These are phyloP conservation scores for Halcyon senegalensis DNA, from an alignment of 2,113 vertebrate species.

Conservation along the genomic window DNA sequence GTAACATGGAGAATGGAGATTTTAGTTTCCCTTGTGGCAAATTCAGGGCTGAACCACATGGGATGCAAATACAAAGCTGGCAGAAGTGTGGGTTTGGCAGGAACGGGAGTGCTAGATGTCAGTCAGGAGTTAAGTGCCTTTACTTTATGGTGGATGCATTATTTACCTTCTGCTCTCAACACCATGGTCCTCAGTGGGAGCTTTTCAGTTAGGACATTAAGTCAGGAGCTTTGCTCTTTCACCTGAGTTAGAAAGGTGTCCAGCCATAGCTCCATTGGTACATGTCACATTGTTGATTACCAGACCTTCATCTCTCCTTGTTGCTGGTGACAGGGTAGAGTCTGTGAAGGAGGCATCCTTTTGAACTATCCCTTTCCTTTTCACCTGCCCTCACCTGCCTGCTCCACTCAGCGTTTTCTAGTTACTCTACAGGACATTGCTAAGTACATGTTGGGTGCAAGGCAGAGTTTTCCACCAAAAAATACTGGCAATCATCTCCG, in stretches of 20 bases:
- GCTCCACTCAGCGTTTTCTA: not conserved
- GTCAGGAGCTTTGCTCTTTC: not conserved
- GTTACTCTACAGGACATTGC: not conserved
- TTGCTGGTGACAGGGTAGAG: not conserved
- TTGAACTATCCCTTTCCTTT: not conserved
- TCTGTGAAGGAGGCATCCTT: not conserved
- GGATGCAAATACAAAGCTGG: not conserved
- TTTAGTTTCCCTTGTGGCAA: not conserved
- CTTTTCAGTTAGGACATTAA: not conserved
- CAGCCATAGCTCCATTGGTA: not conserved
- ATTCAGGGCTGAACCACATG: rapidly evolving
- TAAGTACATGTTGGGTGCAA: not conserved
- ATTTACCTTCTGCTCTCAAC: not conserved
- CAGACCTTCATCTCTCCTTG: not conserved
- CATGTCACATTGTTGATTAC: not conserved
- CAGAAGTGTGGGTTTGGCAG: not conserved
- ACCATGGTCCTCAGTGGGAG: not conserved
- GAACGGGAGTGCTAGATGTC: not conserved
- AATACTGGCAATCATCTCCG: not conserved
- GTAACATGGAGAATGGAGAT: not conserved
- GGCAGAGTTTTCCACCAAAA: not conserved
- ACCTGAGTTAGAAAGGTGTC: not conserved
- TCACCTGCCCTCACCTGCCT: not conserved
- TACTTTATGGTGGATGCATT: not conserved
- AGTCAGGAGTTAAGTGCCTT: not conserved